Conservation (phyloP, 2,888 invertebrate species). For the Baccha elongata region DNA sequence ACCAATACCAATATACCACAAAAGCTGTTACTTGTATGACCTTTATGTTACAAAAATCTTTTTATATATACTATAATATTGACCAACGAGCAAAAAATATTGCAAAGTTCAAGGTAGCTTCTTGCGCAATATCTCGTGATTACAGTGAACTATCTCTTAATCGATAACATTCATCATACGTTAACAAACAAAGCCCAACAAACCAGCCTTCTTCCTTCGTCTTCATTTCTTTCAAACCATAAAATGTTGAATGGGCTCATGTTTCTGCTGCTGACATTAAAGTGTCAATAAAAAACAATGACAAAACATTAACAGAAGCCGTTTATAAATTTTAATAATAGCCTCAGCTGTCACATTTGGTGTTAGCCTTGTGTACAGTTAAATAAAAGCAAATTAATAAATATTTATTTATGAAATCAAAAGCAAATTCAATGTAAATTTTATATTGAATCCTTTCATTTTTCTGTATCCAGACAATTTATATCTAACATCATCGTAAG, state of each 20-base stretch:
- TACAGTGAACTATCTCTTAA: background rate
- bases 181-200: background rate
- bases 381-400: background rate
- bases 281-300: conserved; percentile 35
- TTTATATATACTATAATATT: background rate
- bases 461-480: background rate
- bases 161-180: background rate
- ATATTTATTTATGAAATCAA: background rate
- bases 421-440: background rate
- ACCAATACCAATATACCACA: too few species aligned
- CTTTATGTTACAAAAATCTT: background rate
- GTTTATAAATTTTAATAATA: conserved; percentile 23
- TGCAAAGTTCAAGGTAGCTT: conserved; percentile 3
- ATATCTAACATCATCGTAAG: conserved; percentile 18
- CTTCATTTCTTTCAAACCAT: conserved; percentile 3
- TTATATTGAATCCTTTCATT: background rate
- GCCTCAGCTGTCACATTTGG: conserved; percentile 24
- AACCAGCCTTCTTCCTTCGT: background rate
- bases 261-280: conserved; percentile 31
- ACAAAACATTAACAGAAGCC: conserved; percentile 19
- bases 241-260: conserved; percentile 34
- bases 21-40: too few species aligned
- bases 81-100: background rate
- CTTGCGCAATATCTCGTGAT: background rate
- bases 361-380: background rate